phyloP scores from a whole-genome alignment of 2,797 vertebrate species.

The Australoheros facetus region DNA sequence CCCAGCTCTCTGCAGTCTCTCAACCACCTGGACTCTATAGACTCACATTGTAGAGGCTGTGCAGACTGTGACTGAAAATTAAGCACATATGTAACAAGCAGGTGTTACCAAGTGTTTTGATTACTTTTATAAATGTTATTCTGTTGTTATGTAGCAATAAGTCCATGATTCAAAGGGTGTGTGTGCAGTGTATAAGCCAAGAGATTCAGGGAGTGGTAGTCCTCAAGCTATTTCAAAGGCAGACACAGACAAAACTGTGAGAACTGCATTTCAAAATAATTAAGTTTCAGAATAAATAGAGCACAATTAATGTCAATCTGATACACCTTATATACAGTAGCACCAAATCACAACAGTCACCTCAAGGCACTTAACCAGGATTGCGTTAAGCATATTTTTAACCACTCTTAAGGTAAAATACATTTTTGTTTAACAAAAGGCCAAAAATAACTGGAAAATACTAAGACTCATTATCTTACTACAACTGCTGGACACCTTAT shows the following conservation, averaged over 20 bases:
- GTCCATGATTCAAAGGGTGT: conserved; percentile 6
- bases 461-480: background rate
- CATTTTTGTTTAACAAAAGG: rapidly evolving
- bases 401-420: background rate
- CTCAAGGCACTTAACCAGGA: background rate
- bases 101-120: conserved; percentile 41
- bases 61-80: conserved; percentile 43
- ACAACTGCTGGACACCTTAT: background rate
- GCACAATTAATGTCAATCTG: background rate
- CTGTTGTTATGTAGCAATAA: conserved; percentile 11
- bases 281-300: background rate
- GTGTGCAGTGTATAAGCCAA: conserved; percentile 10
- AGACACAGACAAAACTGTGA: background rate
- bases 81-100: conserved; percentile 48
- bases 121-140: conserved; percentile 29
- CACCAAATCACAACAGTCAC: background rate
- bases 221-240: background rate
- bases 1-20: conserved; percentile 55
- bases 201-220: background rate
- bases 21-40: conserved; percentile 52
- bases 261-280: background rate
- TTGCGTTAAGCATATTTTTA: background rate
- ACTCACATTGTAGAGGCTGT: conserved; percentile 36
- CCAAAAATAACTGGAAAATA: background rate
- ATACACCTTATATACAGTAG: too few relatives aligned